Conservation (phyloP, 1,140 invertebrate species). For the Diorhabda carinulata region DNA sequence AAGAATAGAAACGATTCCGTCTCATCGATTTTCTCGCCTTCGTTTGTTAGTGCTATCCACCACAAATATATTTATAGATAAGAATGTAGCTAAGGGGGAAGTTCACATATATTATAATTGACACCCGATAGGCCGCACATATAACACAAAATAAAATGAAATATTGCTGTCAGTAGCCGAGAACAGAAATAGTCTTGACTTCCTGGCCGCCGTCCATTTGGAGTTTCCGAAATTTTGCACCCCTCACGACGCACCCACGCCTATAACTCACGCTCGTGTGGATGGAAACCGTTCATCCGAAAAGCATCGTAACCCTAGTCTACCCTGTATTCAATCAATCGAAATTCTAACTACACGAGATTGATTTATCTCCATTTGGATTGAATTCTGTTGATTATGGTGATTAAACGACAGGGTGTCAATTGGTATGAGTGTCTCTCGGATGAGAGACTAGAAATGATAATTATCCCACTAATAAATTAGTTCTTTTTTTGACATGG, state of each 20-base stretch:
- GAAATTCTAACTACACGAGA: neutral
- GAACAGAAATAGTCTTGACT: conserved; percentile 2
- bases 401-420: neutral
- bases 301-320: neutral
- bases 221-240: neutral
- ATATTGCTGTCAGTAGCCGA: neutral
- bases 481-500: too few species aligned
- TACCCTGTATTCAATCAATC: neutral
- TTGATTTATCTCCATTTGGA: neutral
- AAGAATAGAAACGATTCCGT: too few species aligned
- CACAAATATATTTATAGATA: neutral
- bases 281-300: neutral
- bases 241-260: neutral
- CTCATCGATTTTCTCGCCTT: too few species aligned
- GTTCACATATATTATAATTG: conserved; percentile 1
- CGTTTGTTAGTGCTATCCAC: too few species aligned
- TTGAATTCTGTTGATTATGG: conserved; percentile 2
- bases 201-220: neutral
- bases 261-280: neutral
- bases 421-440: neutral
- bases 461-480: too few species aligned
- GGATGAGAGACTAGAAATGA: too few species aligned
- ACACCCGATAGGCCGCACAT: conserved; percentile 1
- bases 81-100: neutral
- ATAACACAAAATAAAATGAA: neutral